Evolutionary conservation across 92 coral and sea anemone species (phyloP).

Genomic region (Epizoanthus stellaris): DNA sequence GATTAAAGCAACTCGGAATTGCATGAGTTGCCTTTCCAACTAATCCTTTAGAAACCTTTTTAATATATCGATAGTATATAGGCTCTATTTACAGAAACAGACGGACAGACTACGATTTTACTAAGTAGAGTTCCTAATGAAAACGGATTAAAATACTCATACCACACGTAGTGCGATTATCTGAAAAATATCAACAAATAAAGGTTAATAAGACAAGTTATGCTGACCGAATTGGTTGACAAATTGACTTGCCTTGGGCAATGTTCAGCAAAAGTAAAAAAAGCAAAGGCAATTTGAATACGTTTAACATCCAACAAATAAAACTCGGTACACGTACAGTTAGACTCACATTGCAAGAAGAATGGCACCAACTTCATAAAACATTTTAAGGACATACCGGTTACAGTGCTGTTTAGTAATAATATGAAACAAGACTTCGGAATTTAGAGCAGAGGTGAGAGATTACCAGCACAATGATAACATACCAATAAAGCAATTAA

Average conservation of each 20-base stretch:
- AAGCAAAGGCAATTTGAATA: not conserved
- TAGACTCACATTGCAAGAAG: not conserved
- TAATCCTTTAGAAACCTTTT: not conserved
- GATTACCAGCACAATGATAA: too few relatives aligned
- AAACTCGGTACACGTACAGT: not conserved
- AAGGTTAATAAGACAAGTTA: conserved; percentile 4
- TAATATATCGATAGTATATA: not conserved
- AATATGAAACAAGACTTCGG: too few relatives aligned
- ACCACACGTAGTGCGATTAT: conserved; percentile 41
- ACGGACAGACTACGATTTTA: not conserved
- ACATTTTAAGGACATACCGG: too few relatives aligned
- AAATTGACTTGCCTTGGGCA: conserved; percentile 8
- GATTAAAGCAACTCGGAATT: not conserved
- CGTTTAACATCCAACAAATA: not conserved
- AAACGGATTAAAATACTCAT: conserved; percentile 8
- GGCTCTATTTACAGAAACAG: not conserved
- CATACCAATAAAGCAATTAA: too few relatives aligned
- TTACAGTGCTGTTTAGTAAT: too few relatives aligned
- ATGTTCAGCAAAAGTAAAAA: not conserved
- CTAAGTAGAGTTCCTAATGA: not conserved
- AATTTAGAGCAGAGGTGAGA: too few relatives aligned
- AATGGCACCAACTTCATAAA: too few relatives aligned
- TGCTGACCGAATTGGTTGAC: not conserved
- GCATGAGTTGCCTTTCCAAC: not conserved
- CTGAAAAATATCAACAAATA: conserved; percentile 31